Conservation (phyloP, 2,797 vertebrate genomes). For the Phyllotis vaccarum region DNA sequence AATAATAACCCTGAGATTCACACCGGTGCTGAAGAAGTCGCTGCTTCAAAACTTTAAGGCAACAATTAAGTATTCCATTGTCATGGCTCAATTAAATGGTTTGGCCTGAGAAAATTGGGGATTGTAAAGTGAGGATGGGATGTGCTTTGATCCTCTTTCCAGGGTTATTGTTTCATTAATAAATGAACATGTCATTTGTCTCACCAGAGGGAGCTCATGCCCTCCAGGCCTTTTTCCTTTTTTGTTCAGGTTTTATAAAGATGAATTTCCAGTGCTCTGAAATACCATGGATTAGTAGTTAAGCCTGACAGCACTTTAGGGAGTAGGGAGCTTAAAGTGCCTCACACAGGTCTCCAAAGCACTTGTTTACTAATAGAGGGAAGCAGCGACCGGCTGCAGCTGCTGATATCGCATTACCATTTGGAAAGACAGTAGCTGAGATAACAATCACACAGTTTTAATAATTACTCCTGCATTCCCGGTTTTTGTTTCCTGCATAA, state of each 20-base stretch:
- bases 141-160: conserved; percentile 98
- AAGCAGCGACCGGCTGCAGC: conserved; percentile 91
- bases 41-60: conserved; percentile 90
- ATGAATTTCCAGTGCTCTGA: conserved; percentile 94
- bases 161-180: conserved; percentile 97
- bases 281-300: conserved; percentile 94
- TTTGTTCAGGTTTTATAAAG: conserved; percentile 95
- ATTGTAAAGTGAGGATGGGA: conserved; percentile 96
- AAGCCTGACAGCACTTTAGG: conserved; percentile 94
- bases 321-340: conserved; percentile 92
- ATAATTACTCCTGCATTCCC: conserved; percentile 92
- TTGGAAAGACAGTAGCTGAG: conserved; percentile 92
- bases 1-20: conserved; percentile 87
- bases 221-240: conserved; percentile 91
- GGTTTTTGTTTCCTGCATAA: conserved; percentile 91
- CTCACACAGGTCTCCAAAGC: conserved; percentile 93
- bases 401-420: conserved; percentile 93
- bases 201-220: conserved; percentile 93
- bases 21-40: conserved; percentile 87
- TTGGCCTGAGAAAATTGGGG: conserved; percentile 95
- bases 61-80: conserved; percentile 92
- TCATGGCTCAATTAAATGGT: conserved; percentile 93
- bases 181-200: conserved; percentile 98
- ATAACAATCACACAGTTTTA: conserved; percentile 93
- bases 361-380: conserved; percentile 93